These are phyloP conservation scores for Danio kyathit DNA, from an alignment of 2,797 vertebrate species.

Conservation along the genomic window DNA sequence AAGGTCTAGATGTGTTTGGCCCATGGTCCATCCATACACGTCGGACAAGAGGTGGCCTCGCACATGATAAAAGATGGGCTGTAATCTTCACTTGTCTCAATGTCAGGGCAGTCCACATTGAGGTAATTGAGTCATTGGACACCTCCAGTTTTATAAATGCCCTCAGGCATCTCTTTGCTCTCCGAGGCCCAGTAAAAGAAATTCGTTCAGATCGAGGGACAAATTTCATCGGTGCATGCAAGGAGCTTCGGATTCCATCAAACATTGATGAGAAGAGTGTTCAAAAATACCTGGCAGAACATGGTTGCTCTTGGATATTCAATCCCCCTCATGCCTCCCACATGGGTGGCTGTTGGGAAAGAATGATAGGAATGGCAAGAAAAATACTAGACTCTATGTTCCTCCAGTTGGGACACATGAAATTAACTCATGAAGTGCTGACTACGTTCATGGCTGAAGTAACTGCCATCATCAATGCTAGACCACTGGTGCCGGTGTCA, in stretches of 20 bases:
- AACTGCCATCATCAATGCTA: slow-evolving; percentile 12
- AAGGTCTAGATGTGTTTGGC: slow-evolving; percentile 20
- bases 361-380: slow-evolving; percentile 11
- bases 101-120: not conserved
- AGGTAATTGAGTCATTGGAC: not conserved
- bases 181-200: not conserved
- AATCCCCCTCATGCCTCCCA: not conserved
- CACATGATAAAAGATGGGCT: not conserved
- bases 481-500: not conserved
- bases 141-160: slow-evolving; percentile 1
- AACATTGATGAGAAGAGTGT: not conserved
- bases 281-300: slow-evolving; percentile 5
- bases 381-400: not conserved
- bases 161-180: not conserved
- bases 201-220: slow-evolving; percentile 1
- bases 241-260: not conserved
- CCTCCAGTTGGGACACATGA: not conserved
- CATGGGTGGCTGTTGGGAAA: not conserved
- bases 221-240: not conserved
- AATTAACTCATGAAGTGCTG: not conserved
- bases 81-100: not conserved
- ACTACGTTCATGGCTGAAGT: slow-evolving; percentile 12
- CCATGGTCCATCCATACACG: not conserved
- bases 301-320: slow-evolving; percentile 6
- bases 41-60: not conserved